Conservation (phyloP, 53 echinoderm and acorn worm species). For the Henricia sp. region DNA sequence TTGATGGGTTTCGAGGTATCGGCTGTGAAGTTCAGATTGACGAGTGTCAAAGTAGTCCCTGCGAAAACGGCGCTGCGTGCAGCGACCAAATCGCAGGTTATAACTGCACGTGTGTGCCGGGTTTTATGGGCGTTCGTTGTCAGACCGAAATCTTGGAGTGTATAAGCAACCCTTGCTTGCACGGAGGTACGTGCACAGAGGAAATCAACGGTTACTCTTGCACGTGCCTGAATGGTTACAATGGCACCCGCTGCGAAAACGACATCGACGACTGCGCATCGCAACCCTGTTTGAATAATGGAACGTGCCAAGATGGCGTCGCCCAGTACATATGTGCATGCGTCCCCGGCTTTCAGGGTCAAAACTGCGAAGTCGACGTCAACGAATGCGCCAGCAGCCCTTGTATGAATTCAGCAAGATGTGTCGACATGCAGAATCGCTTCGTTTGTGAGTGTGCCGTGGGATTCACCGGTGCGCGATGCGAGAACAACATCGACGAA, state of each 20-base stretch:
- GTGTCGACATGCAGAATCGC: constrained; percentile 49
- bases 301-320: constrained; percentile 59
- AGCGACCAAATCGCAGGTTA: constrained; percentile 63
- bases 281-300: constrained; percentile 67
- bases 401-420: constrained; percentile 70
- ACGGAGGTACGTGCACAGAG: constrained; percentile 57
- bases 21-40: constrained; percentile 64
- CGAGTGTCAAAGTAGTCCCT: constrained; percentile 70
- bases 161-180: constrained; percentile 66
- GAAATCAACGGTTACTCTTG: constrained; percentile 66
- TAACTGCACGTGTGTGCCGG: constrained; percentile 61
- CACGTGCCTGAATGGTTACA: constrained; percentile 58
- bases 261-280: constrained; percentile 69
- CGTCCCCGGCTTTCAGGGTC: constrained; percentile 63
- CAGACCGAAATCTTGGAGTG: constrained; percentile 73
- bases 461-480: constrained; percentile 57
- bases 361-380: constrained; percentile 64
- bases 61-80: constrained; percentile 65
- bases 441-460: constrained; percentile 58
- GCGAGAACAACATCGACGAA: constrained; percentile 71
- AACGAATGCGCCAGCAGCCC: constrained; percentile 74
- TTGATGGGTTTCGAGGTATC: constrained; percentile 59
- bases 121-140: constrained; percentile 61
- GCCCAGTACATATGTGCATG: constrained; percentile 67
- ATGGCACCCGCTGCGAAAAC: constrained; percentile 57